Evolutionary conservation across 2,113 vertebrate genomes (phyloP).

Genomic region (Equus quagga): DNA sequence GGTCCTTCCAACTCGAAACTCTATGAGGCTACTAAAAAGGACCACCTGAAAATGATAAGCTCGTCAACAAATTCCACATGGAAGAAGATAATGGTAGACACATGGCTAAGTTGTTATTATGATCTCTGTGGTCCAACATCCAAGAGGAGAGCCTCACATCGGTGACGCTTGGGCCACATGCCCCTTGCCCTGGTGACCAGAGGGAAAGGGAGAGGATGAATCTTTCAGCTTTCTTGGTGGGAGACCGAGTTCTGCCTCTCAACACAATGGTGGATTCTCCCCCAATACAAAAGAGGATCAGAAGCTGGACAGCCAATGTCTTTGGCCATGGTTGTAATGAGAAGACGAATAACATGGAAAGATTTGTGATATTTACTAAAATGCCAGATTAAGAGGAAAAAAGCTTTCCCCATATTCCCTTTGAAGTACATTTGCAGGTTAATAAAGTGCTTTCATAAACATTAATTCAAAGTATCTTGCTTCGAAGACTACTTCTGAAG

Average conservation of each 20-base stretch:
- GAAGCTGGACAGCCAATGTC: neutral
- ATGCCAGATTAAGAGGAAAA: constrained; percentile 40
- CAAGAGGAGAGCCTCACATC: neutral
- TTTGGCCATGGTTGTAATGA: neutral
- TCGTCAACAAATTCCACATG: neutral
- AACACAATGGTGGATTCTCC: neutral
- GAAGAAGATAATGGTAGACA: neutral
- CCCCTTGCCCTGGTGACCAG: neutral
- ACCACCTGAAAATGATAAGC: neutral
- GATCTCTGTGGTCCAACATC: neutral
- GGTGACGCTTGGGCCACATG: neutral
- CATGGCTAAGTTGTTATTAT: neutral
- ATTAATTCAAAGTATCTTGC: constrained; percentile 66
- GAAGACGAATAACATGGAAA: constrained; percentile 56
- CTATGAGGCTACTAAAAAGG: neutral
- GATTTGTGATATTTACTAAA: constrained; percentile 64
- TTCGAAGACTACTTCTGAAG: constrained; percentile 60
- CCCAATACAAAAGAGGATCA: neutral
- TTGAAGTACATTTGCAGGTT: constrained; percentile 64
- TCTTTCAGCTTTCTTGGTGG: neutral
- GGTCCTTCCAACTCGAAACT: neutral
- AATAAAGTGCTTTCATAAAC: constrained; percentile 70
- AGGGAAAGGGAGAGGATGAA: neutral
- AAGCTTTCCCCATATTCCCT: constrained; percentile 40
- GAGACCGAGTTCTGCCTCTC: neutral